A percentile compares a stretch with the other conserved stretches of the same genome.
These are phyloP conservation scores for Amiota mariae DNA, from an alignment of 2,888 invertebrate species.

Conservation along the genomic window DNA sequence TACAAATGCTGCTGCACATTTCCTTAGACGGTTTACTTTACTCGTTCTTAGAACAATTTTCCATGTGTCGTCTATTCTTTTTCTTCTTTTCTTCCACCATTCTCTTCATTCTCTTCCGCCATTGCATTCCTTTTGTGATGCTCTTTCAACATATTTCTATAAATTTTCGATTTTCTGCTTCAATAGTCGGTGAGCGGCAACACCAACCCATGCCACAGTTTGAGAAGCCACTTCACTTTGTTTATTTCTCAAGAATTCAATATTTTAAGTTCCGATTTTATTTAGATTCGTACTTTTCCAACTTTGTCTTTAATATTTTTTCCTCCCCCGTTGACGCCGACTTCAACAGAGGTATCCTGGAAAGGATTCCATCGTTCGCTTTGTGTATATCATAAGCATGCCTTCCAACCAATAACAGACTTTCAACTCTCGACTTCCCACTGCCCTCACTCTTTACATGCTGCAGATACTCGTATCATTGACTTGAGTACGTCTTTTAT, in stretches of 20 bases:
- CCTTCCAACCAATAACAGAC: no score
- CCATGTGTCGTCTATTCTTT: constrained; percentile 48
- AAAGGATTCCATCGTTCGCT: not conserved
- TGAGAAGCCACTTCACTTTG: constrained; percentile 48
- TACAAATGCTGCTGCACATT: constrained; percentile 54
- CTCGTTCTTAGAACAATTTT: not conserved
- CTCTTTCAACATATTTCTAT: constrained; percentile 62
- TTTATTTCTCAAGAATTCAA: constrained; percentile 63
- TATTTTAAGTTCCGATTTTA: constrained; percentile 58
- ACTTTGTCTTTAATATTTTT: constrained; percentile 37
- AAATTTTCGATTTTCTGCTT: constrained; percentile 65
- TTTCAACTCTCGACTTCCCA: no score
- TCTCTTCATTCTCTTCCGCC: not conserved
- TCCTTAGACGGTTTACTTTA: constrained; percentile 39
- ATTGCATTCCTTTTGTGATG: constrained; percentile 28
- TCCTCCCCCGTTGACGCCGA: constrained; percentile 20
- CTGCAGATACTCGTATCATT: constrained; percentile 23
- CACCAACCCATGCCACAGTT: no score
- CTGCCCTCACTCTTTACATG: not conserved
- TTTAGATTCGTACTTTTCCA: constrained; percentile 46
- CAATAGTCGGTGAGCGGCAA: constrained; percentile 50
- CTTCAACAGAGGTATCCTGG: not conserved
- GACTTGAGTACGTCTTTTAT: constrained; percentile 41
- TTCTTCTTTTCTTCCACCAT: constrained; percentile 51
- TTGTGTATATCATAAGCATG: not conserved